These are phyloP conservation scores for Montipora capitata DNA, from an alignment of 92 coral and sea anemone genomes.

Conservation along the genomic window DNA sequence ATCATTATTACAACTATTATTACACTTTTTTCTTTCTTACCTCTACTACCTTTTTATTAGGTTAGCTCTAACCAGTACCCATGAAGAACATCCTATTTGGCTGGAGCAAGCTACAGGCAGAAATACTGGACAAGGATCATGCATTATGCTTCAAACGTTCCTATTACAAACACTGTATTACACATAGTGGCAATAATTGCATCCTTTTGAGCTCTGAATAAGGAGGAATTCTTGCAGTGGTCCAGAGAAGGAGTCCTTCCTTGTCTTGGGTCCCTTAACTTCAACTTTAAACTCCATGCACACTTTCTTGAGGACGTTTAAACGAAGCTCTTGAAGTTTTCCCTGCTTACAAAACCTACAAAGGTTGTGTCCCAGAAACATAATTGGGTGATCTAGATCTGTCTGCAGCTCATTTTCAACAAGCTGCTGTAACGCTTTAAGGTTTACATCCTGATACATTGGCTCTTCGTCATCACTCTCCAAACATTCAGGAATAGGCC, in stretches of 20 bases:
- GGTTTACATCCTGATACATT: not conserved
- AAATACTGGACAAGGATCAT: conserved; percentile 7
- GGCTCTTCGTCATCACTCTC: conserved; percentile 5
- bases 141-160: not conserved
- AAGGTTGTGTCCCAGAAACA: conserved; percentile 13
- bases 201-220: not conserved
- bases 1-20: not conserved
- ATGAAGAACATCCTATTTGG: conserved; percentile 8
- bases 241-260: conserved; percentile 8
- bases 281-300: conserved; percentile 3
- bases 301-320: not conserved
- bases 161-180: not conserved
- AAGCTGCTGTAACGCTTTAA: not conserved
- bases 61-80: conserved; percentile 5
- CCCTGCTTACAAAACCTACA: conserved; percentile 1
- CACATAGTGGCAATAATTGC: not conserved
- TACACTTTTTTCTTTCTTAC: not conserved
- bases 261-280: conserved; percentile 13
- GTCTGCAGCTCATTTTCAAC: conserved; percentile 4
- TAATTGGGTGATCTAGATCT: conserved; percentile 14
- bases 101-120: not conserved
- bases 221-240: conserved; percentile 3
- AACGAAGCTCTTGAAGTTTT: conserved; percentile 1
- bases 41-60: not conserved
- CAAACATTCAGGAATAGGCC: conserved; percentile 1